Conservation (phyloP, 2,797 vertebrate species). For the Sebastes hopkinsi region DNA sequence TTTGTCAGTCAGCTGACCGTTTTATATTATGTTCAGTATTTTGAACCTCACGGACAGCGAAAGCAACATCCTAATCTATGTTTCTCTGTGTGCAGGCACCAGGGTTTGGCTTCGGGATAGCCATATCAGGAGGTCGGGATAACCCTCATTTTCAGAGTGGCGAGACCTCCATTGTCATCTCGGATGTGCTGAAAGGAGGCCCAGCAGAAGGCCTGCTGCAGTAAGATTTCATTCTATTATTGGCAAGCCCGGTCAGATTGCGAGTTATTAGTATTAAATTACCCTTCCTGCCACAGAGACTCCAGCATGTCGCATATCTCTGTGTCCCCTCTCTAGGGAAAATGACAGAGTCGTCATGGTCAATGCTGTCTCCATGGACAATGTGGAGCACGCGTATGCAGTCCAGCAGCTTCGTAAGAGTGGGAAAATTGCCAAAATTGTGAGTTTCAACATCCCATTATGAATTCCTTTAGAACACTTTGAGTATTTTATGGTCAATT, state of each 20-base stretch:
- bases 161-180: constrained; percentile 99
- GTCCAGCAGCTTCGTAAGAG: constrained; percentile 99
- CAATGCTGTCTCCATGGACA: constrained; percentile 99
- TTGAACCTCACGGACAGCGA: background rate
- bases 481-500: background rate
- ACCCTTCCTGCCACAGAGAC: constrained; percentile 29
- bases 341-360: constrained; percentile 99
- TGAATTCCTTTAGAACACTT: background rate
- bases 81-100: constrained; percentile 85
- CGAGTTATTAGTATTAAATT: constrained; percentile 47
- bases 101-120: constrained; percentile 99
- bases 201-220: constrained; percentile 97
- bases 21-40: background rate
- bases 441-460: constrained; percentile 78
- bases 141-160: constrained; percentile 99
- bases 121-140: constrained; percentile 98
- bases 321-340: constrained; percentile 82
- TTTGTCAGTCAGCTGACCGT: background rate
- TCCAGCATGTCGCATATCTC: constrained; percentile 52
- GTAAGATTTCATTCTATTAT: constrained; percentile 82
- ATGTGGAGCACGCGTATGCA: constrained; percentile 97
- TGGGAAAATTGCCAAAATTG: constrained; percentile 99
- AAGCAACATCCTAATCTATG: constrained; percentile 5
- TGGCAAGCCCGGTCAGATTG: constrained; percentile 11
- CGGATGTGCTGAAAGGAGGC: constrained; percentile 97